Percentiles rank a stretch among this genome's conserved stretches.
These are phyloP conservation scores for Adineta ricciae DNA, from an alignment of 2,888 invertebrate species.

Conservation along the genomic window DNA sequence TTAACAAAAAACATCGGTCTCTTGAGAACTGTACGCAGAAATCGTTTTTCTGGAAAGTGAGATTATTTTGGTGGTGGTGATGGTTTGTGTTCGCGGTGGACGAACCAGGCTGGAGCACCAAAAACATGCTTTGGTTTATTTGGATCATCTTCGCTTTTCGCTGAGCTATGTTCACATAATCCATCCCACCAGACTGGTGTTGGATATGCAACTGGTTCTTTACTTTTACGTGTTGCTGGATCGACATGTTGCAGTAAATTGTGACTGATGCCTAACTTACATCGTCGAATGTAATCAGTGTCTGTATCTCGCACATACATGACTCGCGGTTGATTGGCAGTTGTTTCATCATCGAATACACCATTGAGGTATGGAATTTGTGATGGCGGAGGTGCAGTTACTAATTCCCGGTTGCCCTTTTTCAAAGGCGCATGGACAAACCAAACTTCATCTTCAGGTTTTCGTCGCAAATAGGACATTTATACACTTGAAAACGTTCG, in stretches of 20 bases:
- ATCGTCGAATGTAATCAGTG: neutral
- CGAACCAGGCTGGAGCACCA: neutral
- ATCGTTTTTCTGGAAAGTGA: neutral
- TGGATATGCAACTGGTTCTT: constrained; percentile 8
- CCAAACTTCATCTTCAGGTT: constrained; percentile 29
- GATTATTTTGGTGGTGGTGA: neutral
- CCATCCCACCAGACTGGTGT: neutral
- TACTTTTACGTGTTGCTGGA: neutral
- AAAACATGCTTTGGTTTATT: neutral
- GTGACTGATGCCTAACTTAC: neutral
- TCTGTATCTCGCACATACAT: constrained; percentile 9
- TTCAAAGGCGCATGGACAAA: constrained; percentile 27
- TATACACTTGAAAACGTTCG: neutral
- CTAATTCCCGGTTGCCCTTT: constrained; percentile 13
- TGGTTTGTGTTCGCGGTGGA: neutral
- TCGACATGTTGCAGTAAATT: neutral
- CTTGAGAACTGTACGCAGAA: no score
- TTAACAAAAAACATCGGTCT: no score
- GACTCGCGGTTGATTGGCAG: neutral
- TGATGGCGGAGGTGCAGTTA: constrained; percentile 15
- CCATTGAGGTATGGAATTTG: constrained; percentile 13
- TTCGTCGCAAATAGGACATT: constrained; percentile 25
- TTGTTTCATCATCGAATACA: constrained; percentile 2
- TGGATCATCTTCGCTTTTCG: neutral
- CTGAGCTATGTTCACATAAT: neutral